Evolutionary conservation across 2,113 vertebrate species (phyloP).

Genomic region (Sceloporus undulatus): DNA sequence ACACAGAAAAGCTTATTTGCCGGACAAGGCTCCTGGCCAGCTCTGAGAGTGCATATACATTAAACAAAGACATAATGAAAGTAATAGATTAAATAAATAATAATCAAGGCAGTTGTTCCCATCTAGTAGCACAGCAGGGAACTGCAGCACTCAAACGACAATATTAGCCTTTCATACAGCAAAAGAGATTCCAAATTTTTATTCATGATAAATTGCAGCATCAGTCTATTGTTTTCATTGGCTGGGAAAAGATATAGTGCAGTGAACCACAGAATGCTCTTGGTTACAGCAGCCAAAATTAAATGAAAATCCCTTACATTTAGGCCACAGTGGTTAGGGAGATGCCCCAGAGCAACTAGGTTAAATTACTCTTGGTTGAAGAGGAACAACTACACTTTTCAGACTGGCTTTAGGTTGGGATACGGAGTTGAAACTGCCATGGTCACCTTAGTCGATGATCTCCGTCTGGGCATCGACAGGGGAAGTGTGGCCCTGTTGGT

Average conservation of each 20-base stretch:
- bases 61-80: constrained; percentile 54
- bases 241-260: neutral
- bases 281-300: neutral
- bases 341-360: neutral
- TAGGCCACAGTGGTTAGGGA: neutral
- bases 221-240: neutral
- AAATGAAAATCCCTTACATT: neutral
- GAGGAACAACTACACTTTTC: neutral
- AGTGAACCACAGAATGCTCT: neutral
- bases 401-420: no score
- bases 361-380: neutral
- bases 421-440: no score
- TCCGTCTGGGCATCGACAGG: no score
- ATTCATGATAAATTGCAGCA: neutral
- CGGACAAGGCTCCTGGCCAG: constrained; percentile 24
- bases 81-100: constrained; percentile 38
- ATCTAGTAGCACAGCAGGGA: constrained; percentile 56
- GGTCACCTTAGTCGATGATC: no score
- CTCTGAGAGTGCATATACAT: constrained; percentile 6
- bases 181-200: neutral
- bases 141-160: constrained; percentile 13
- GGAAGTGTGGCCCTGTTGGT: no score
- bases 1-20: constrained; percentile 50
- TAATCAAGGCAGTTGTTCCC: constrained; percentile 53
- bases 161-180: neutral